Evolutionary conservation across 2,888 invertebrate species (phyloP), one percentile per base, ranked within the genome.

Genomic region (Dimorphilus gyrociliatus): DNA sequence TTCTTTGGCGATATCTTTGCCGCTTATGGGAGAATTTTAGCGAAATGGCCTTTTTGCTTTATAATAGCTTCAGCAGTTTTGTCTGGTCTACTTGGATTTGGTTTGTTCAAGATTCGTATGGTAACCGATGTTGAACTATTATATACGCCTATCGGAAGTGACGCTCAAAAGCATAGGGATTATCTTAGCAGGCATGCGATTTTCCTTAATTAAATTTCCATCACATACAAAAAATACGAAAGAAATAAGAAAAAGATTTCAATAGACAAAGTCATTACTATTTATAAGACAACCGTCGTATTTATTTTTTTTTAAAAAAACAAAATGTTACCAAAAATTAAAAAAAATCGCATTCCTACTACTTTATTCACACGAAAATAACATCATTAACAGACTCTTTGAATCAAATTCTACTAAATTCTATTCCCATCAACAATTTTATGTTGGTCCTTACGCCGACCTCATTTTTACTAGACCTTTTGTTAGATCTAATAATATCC

Each of bases 101-200:
- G 42, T 1, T 19, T 42, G 17, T 27, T 42, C 16, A 34, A 25
- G 16, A 16, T 51, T n/a, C 25, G 36, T 7, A 32, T 36, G 4
- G 49, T 46, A 14, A 41, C 38, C 6, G 40, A 45, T 25, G 30
- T 50, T 6, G 41, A 42, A 15, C 35, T 34, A 6, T 36, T 51
- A 2, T 47, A 48, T 30, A 41, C 47, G 3, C 50, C 51, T 3
- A 40, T 40, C n/a, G 44, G 41, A 23, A 47, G 48, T 31, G 44
- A 40, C 13, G 45, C 51, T 4, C 27, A 33, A 10, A 34, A 38
- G 23, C 49, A 52, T 19, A 38, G 39, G 24, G 29, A 16, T 1
- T 15, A 23, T 16, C 29, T 42, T 2, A 5, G 8, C 3, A 3
- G n/a, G 4, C 33, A 39, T 7, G n/a, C n/a, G n/a, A n/a, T n/a